A percentile compares a stretch with the other conserved stretches of the same genome.
These are phyloP conservation scores for Drosophila quadrilineata DNA, from an alignment of 1,140 invertebrate species.

Conservation along the genomic window DNA sequence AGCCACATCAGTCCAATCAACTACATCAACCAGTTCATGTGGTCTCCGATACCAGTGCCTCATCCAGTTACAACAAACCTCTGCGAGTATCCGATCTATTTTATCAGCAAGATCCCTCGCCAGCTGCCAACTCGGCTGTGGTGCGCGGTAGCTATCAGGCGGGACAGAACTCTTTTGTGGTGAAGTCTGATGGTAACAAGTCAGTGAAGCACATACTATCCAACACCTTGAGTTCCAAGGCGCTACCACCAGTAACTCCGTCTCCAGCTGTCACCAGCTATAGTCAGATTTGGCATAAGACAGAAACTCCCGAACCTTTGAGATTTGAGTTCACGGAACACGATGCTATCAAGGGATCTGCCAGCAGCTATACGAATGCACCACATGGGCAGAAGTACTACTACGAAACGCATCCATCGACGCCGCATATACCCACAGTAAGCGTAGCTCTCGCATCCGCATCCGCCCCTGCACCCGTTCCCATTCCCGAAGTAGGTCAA, in stretches of 20 bases:
- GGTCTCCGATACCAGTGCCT: constrained; percentile 33
- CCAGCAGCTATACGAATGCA: constrained; percentile 61
- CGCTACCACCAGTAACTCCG: too few species aligned
- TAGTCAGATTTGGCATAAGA: constrained; percentile 32
- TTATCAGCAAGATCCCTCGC: constrained; percentile 68
- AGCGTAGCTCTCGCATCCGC: too few species aligned
- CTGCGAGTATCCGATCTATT: constrained; percentile 68
- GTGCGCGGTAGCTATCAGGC: constrained; percentile 74
- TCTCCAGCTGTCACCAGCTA: constrained; percentile 29
- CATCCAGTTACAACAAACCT: constrained; percentile 59
- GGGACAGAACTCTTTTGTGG: constrained; percentile 67
- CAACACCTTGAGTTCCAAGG: constrained; percentile 29
- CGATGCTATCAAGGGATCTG: constrained; percentile 60
- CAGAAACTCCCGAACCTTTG: constrained; percentile 60
- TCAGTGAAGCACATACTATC: constrained; percentile 68
- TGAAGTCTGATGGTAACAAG: constrained; percentile 74
- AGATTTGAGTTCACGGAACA: constrained; percentile 75
- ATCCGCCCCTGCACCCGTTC: too few species aligned
- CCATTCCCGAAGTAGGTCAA: constrained; percentile 17
- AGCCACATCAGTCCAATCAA: constrained; percentile 13
- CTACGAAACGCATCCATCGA: constrained; percentile 50
- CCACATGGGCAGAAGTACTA: constrained; percentile 44
- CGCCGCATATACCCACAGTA: constrained; percentile 24
- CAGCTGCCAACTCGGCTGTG: constrained; percentile 48
- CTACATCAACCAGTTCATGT: constrained; percentile 8